These are phyloP conservation scores for Corticium candelabrum DNA, from an alignment of 37 sponge, comb jelly and placozoan species.

Conservation along the genomic window DNA sequence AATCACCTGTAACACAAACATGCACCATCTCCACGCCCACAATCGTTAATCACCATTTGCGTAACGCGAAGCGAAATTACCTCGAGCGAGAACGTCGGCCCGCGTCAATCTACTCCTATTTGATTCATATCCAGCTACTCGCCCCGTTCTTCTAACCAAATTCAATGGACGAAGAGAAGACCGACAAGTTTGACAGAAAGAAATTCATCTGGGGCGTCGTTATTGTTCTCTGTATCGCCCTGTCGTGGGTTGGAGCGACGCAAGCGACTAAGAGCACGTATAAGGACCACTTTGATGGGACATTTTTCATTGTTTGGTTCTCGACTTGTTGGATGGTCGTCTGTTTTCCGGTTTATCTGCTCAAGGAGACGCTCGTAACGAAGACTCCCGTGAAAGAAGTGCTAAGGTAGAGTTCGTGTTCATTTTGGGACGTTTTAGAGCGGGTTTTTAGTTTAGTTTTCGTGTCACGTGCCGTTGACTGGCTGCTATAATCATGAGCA, in stretches of 20 bases:
- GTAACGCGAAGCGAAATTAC: no score
- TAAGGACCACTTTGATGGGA: constrained; percentile 38
- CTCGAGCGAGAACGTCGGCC: no score
- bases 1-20: no score
- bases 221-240: constrained; percentile 66
- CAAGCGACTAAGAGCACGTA: constrained; percentile 65
- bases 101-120: no score
- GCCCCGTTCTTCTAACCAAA: no score
- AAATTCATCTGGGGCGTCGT: constrained; percentile 52
- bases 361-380: background rate
- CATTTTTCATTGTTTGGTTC: constrained; percentile 72
- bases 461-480: no score
- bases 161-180: no score
- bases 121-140: no score
- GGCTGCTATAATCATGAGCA: no score
- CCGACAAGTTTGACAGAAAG: background rate
- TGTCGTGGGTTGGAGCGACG: constrained; percentile 72
- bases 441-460: constrained; percentile 5
- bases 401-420: background rate
- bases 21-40: no score
- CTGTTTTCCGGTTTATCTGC: constrained; percentile 32
- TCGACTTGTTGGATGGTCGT: constrained; percentile 67
- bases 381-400: background rate
- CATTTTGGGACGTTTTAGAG: constrained; percentile 7
- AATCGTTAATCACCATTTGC: no score